These are phyloP conservation scores for Ophion ventricosus DNA, from an alignment of 2,888 invertebrate genomes.

Conservation along the genomic window DNA sequence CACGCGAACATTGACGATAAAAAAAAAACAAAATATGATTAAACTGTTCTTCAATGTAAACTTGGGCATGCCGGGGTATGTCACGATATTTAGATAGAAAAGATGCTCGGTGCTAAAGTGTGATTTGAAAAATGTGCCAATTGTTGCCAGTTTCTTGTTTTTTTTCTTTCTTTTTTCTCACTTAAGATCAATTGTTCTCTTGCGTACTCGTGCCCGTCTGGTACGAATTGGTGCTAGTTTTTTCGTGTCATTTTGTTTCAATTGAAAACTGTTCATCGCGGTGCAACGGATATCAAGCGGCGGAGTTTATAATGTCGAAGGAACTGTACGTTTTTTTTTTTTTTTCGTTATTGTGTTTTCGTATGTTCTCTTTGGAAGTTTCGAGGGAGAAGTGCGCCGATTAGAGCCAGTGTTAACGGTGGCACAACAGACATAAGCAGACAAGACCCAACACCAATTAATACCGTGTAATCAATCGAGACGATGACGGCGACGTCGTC, in stretches of 20 bases:
- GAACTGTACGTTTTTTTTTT: neutral
- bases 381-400: conserved; percentile 45
- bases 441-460: conserved; percentile 78
- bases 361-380: conserved; percentile 15
- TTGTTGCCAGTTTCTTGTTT: conserved; percentile 21
- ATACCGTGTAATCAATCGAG: conserved; percentile 73
- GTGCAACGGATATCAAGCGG: neutral
- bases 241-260: neutral
- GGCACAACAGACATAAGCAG: conserved; percentile 76
- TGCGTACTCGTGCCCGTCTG: conserved; percentile 59
- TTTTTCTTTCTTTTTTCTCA: neutral
- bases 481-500: conserved; percentile 28
- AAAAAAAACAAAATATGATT: conserved; percentile 25
- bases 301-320: neutral
- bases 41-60: conserved; percentile 10
- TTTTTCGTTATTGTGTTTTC: neutral
- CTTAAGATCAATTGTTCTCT: conserved; percentile 3
- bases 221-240: conserved; percentile 73
- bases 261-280: neutral
- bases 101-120: conserved; percentile 50
- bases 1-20: conserved; percentile 54
- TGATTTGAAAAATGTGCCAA: conserved; percentile 47
- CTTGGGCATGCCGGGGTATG: conserved; percentile 35
- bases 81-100: conserved; percentile 30
- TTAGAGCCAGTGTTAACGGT: conserved; percentile 68